Conservation (phyloP, 2,797 vertebrate genomes). For the Cossypha niveicapilla region DNA sequence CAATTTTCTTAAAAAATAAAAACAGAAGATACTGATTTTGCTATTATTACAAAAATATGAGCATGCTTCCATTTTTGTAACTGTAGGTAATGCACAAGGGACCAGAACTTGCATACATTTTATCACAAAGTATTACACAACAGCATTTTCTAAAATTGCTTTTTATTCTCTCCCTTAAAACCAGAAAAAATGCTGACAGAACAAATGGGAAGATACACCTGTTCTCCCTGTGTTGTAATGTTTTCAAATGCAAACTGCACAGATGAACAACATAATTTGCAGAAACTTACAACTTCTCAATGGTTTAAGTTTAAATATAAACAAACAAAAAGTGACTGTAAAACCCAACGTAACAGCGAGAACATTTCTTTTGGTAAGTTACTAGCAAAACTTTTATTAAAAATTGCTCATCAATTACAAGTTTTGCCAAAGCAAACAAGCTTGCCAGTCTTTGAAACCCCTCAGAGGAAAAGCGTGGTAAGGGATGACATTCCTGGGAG, state of each 20-base stretch:
- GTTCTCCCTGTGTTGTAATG: neutral
- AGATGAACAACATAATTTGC: neutral
- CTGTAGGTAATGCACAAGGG: neutral
- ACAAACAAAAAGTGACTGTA: neutral
- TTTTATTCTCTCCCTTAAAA: neutral
- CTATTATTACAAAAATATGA: neutral
- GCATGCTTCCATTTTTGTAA: neutral
- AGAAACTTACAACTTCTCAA: neutral
- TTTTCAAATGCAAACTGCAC: neutral
- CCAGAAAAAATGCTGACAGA: neutral
- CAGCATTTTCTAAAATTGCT: neutral
- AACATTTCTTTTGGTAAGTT: neutral
- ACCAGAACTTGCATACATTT: neutral
- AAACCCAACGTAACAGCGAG: fast-evolving
- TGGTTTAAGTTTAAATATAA: neutral
- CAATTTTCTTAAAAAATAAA: neutral
- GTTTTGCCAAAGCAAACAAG: neutral
- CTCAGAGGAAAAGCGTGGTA: fast-evolving
- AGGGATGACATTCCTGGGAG: neutral
- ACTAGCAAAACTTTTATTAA: neutral
- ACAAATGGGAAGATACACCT: neutral
- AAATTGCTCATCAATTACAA: neutral
- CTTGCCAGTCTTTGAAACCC: neutral
- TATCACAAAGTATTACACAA: neutral
- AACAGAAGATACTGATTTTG: neutral